These are phyloP conservation scores for Petrophora chlorosata DNA, from an alignment of 2,888 invertebrate genomes.

Conservation along the genomic window DNA sequence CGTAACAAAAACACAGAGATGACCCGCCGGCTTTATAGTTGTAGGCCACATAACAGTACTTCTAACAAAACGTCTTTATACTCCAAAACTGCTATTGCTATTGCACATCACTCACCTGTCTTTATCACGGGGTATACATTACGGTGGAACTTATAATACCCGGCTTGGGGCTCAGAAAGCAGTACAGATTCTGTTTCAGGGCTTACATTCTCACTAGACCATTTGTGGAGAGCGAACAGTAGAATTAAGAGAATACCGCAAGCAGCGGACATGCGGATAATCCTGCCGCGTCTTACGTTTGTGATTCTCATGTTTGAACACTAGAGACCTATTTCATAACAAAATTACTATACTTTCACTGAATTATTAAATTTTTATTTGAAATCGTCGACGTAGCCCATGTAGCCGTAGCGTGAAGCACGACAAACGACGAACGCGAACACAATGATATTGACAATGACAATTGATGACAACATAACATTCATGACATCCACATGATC, in stretches of 20 bases:
- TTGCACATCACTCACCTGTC: slow-evolving; percentile 70
- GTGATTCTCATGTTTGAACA: slow-evolving; percentile 82
- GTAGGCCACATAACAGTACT: slow-evolving; percentile 49
- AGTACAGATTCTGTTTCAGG: slow-evolving; percentile 41
- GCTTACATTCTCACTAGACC: slow-evolving; percentile 77
- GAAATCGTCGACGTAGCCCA: slow-evolving; percentile 41
- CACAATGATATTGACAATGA: too few relatives aligned
- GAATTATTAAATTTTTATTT: slow-evolving; percentile 27
- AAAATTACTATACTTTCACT: slow-evolving; percentile 33
- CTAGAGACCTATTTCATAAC: slow-evolving; percentile 44
- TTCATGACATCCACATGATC: too few relatives aligned
- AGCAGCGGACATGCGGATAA: slow-evolving; percentile 80
- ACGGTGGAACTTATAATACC: slow-evolving; percentile 61
- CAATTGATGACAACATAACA: too few relatives aligned
- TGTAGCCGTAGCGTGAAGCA: too few relatives aligned
- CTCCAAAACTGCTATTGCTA: slow-evolving; percentile 12
- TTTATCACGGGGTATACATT: slow-evolving; percentile 69
- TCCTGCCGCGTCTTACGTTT: slow-evolving; percentile 84
- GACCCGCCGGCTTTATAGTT: slow-evolving; percentile 49
- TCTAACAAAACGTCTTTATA: slow-evolving; percentile 20
- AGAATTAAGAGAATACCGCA: slow-evolving; percentile 83
- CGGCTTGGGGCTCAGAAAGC: slow-evolving; percentile 46
- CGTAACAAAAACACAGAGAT: slow-evolving; percentile 46
- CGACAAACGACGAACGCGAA: slow-evolving; percentile 1
- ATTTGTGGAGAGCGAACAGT: slow-evolving; percentile 85